A percentile compares a stretch with the other conserved stretches of the same genome.
These are phyloP conservation scores for Zosterops pallidus DNA, from an alignment of 2,113 vertebrate species.

Conservation along the genomic window DNA sequence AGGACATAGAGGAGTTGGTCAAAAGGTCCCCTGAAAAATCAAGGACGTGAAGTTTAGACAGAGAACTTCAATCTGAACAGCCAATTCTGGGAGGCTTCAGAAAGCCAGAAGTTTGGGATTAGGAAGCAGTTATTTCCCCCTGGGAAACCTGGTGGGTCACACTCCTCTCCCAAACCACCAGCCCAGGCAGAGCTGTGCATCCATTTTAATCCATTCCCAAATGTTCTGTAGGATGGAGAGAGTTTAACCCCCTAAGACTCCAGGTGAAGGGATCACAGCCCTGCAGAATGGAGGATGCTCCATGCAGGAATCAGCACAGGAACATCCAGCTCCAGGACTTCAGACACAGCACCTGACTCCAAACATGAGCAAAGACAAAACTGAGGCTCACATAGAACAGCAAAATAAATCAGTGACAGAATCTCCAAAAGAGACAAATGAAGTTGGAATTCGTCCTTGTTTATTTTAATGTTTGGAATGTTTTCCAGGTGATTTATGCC, in stretches of 20 bases:
- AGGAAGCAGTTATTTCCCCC: neutral
- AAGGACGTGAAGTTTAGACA: neutral
- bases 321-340: conserved; percentile 16
- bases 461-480: conserved; percentile 75
- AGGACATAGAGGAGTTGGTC: neutral
- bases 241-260: neutral
- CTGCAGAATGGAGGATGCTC: neutral
- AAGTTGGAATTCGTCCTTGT: conserved; percentile 72
- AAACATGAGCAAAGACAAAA: conserved; percentile 35
- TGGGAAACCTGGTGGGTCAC: neutral
- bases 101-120: neutral
- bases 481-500: conserved; percentile 73
- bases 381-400: conserved; percentile 35
- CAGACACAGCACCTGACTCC: conserved; percentile 3
- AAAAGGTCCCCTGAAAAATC: neutral
- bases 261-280: neutral
- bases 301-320: neutral
- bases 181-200: neutral
- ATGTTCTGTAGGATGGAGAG: neutral
- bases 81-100: neutral
- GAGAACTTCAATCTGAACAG: neutral
- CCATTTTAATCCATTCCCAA: neutral
- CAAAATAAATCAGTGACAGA: conserved; percentile 71
- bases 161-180: neutral
- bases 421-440: conserved; percentile 73